Conservation (phyloP, 2,113 vertebrate species). For the Hiodon tergisus region DNA sequence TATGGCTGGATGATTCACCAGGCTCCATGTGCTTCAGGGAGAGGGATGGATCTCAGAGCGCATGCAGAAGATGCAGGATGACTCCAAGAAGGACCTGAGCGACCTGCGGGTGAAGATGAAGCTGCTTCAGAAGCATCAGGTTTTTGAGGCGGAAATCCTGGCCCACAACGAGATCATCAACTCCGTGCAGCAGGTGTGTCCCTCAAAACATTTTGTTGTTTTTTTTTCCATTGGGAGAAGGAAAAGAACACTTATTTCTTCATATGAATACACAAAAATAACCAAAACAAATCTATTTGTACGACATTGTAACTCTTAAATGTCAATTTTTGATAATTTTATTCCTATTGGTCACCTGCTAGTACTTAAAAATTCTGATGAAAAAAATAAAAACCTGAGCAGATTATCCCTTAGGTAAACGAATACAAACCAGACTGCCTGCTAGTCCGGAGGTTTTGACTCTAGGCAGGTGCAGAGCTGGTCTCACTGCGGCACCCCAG, state of each 20-base stretch:
- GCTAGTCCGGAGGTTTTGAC: neutral
- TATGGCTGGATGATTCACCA: neutral
- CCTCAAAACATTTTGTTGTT: neutral
- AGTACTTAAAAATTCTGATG: too few species aligned
- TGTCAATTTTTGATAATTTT: too few species aligned
- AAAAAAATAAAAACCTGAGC: too few species aligned
- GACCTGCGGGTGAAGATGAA: constrained; percentile 71
- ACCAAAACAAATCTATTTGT: too few species aligned
- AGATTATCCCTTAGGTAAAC: neutral
- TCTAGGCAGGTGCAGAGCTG: constrained; percentile 68
- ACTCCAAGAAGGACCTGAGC: constrained; percentile 59
- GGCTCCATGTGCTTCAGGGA: constrained; percentile 52
- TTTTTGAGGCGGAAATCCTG: constrained; percentile 81
- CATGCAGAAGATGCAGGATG: constrained; percentile 71
- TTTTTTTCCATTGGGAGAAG: neutral
- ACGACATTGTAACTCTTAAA: too few species aligned
- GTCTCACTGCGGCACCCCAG: constrained; percentile 53
- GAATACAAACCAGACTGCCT: neutral
- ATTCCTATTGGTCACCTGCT: too few species aligned
- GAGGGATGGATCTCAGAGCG: constrained; percentile 77
- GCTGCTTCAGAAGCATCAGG: constrained; percentile 75
- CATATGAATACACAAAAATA: neutral
- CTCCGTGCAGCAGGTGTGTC: constrained; percentile 61
- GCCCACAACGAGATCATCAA: constrained; percentile 68
- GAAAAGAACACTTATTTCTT: neutral